Percentiles rank a stretch among this genome's conserved stretches.
Conservation (phyloP, 2,797 vertebrate genomes). For the Danio tinwini region DNA sequence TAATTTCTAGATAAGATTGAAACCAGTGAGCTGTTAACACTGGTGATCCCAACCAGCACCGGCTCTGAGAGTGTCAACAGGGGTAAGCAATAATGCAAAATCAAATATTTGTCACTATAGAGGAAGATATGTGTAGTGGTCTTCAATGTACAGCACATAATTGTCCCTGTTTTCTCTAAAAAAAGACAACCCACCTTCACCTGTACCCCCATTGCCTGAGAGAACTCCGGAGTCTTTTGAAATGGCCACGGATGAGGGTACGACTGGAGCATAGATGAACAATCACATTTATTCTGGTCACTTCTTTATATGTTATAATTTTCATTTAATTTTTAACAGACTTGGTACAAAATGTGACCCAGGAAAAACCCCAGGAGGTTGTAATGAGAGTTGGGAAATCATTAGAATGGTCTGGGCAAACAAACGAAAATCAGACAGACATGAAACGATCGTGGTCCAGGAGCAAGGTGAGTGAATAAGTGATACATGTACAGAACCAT, state of each 20-base stretch:
- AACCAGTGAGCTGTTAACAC: conserved; percentile 50
- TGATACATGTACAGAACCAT: neutral
- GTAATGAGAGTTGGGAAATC: conserved; percentile 70
- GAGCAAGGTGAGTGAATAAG: conserved; percentile 72
- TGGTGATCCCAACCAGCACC: conserved; percentile 65
- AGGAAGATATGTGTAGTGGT: neutral
- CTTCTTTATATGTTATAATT: neutral
- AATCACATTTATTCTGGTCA: neutral
- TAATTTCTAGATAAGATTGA: conserved; percentile 56
- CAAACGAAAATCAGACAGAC: conserved; percentile 33
- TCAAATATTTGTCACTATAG: neutral
- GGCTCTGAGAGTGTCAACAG: conserved; percentile 49
- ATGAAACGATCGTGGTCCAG: conserved; percentile 64
- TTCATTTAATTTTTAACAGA: conserved; percentile 55
- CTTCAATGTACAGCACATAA: neutral
- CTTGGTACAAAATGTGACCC: conserved; percentile 54
- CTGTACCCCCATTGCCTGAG: conserved; percentile 86
- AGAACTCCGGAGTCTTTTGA: conserved; percentile 91
- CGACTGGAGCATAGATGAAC: conserved; percentile 37
- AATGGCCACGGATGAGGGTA: conserved; percentile 81
- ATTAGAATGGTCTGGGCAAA: conserved; percentile 76
- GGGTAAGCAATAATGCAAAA: conserved; percentile 16
- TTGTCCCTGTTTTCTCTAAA: neutral
- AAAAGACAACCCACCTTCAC: conserved; percentile 77
- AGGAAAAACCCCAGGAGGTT: conserved; percentile 21